Percentiles rank a stretch among this genome's conserved stretches.
These are phyloP conservation scores for Dicentrarchus labrax DNA, from an alignment of 2,113 vertebrate genomes.

Conservation along the genomic window DNA sequence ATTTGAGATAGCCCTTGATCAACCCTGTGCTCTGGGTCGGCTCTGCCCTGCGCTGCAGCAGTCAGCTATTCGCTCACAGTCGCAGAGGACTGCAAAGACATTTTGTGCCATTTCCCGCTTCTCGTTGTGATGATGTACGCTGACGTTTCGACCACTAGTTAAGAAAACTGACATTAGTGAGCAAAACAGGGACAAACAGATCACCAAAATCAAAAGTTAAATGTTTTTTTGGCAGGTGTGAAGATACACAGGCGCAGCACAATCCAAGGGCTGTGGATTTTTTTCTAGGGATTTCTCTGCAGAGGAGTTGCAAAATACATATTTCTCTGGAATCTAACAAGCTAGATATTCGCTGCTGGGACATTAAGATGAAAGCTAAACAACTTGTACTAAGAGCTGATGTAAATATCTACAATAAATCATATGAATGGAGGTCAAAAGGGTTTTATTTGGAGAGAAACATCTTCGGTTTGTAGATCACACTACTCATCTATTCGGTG, in stretches of 20 bases:
- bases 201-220: conserved; percentile 9
- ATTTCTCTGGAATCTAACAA: conserved; percentile 16
- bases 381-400: background rate
- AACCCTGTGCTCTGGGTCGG: conserved; percentile 22
- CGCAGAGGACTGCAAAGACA: conserved; percentile 27
- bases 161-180: conserved; percentile 2
- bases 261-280: background rate
- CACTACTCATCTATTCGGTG: too few species aligned
- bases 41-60: conserved; percentile 6
- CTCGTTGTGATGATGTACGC: conserved; percentile 48
- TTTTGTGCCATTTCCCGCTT: conserved; percentile 26
- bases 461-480: too few species aligned
- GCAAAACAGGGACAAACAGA: conserved; percentile 30
- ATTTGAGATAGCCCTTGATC: conserved; percentile 50
- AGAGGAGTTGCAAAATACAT: too few species aligned
- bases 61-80: conserved; percentile 11
- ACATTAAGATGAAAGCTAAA: background rate
- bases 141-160: conserved; percentile 16
- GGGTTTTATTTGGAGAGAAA: too few species aligned
- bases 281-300: conserved; percentile 29
- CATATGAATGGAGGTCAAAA: too few species aligned
- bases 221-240: conserved; percentile 12
- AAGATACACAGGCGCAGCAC: background rate
- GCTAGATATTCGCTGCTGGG: background rate
- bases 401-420: background rate